These are phyloP conservation scores for Hylyphantes graminicola DNA, from an alignment of 1,140 invertebrate species.

Conservation along the genomic window DNA sequence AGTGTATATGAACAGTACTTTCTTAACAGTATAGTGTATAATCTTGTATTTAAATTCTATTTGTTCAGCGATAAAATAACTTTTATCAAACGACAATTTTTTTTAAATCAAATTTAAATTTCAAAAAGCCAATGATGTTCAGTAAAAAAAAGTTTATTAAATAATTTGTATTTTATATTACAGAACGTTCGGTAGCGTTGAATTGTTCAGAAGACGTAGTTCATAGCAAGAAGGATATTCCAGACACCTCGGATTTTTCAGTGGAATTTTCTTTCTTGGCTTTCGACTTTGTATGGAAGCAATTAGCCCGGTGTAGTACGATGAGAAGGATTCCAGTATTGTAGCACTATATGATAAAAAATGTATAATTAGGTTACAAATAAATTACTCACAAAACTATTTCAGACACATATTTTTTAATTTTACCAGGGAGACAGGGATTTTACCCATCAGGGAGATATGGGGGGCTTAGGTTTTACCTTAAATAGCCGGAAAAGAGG, in stretches of 20 bases:
- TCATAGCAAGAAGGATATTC: neutral
- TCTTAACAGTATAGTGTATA: too few species aligned
- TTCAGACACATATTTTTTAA: too few species aligned
- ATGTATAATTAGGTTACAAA: too few species aligned
- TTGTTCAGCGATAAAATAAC: constrained; percentile 62
- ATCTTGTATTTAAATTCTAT: too few species aligned
- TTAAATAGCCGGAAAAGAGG: too few species aligned
- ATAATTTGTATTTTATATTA: neutral
- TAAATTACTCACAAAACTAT: too few species aligned
- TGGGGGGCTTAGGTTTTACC: too few species aligned
- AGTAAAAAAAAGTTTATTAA: neutral
- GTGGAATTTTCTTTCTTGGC: neutral
- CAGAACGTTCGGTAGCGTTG: neutral
- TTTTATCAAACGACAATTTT: neutral
- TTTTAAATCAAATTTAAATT: neutral
- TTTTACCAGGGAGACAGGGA: too few species aligned
- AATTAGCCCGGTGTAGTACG: constrained; percentile 46
- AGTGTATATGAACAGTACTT: too few species aligned
- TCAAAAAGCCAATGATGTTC: neutral
- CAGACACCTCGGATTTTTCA: neutral
- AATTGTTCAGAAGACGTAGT: neutral
- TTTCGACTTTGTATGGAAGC: constrained; percentile 10
- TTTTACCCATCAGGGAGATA: too few species aligned
- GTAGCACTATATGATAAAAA: constrained; percentile 47
- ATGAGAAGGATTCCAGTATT: constrained; percentile 47